phyloP scores from a whole-genome alignment of 23 tunicate genomes.

The Styela clava region DNA sequence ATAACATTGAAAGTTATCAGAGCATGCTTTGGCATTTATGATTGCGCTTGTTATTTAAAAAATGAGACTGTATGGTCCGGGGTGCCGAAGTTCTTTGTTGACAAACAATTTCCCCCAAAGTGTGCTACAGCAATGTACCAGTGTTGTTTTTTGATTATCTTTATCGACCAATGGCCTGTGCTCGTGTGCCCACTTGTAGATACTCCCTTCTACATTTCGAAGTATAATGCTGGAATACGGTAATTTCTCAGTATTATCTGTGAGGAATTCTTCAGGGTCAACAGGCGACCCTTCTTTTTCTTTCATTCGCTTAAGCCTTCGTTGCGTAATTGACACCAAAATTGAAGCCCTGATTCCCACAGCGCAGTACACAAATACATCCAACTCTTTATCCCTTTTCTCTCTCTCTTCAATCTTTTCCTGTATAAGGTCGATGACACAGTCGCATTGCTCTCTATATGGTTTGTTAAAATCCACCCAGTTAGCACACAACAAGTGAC shows the following conservation, averaged over 20 bases:
- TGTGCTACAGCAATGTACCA: slow-evolving; percentile 59
- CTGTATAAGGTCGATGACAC: neutral
- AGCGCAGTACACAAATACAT: slow-evolving; percentile 23
- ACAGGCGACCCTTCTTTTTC: slow-evolving; percentile 6
- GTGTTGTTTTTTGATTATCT: slow-evolving; percentile 25
- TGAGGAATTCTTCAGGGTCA: neutral
- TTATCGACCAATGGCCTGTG: slow-evolving; percentile 40
- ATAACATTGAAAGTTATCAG: no score
- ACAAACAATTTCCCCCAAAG: slow-evolving; percentile 60
- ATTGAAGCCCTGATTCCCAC: slow-evolving; percentile 16
- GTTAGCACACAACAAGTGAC: slow-evolving; percentile 11
- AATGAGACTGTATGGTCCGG: neutral
- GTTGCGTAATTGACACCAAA: neutral
- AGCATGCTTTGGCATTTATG: no score
- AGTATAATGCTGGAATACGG: slow-evolving; percentile 9
- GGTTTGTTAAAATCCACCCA: slow-evolving; percentile 8
- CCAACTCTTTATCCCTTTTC: neutral
- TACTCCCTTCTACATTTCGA: slow-evolving; percentile 68
- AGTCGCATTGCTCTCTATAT: neutral
- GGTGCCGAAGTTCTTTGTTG: slow-evolving; percentile 5
- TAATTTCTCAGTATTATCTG: neutral
- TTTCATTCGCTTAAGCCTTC: neutral
- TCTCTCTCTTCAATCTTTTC: neutral
- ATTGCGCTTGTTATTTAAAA: no score
- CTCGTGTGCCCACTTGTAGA: slow-evolving; percentile 92